Evolutionary conservation across 2,888 invertebrate species (phyloP).

Genomic region (Drosophila mayaguana): DNA sequence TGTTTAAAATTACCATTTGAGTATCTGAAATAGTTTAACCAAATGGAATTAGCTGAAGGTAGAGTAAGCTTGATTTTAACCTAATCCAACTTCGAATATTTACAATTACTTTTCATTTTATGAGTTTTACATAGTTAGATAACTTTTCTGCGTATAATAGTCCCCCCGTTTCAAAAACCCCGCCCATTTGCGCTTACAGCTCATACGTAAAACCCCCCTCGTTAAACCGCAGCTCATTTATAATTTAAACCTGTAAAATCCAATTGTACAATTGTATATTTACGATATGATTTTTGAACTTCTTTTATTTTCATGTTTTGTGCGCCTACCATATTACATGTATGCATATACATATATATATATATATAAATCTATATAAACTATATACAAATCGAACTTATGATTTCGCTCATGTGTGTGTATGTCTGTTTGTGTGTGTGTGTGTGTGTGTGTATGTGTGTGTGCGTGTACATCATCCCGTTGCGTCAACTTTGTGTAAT

Average conservation of each 20-base stretch:
- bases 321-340: conserved; percentile 66
- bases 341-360: conserved; percentile 13
- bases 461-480: conserved; percentile 56
- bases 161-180: not conserved
- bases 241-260: conserved; percentile 43
- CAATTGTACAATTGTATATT: conserved; percentile 44
- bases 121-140: conserved; percentile 8
- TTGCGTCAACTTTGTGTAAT: conserved; percentile 55
- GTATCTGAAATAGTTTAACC: not conserved
- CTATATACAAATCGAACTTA: conserved; percentile 51
- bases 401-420: conserved; percentile 60
- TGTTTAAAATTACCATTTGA: not conserved
- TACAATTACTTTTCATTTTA: not conserved
- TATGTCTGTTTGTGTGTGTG: conserved; percentile 33
- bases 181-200: conserved; percentile 21
- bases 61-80: not conserved
- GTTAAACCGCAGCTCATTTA: conserved; percentile 23
- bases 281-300: conserved; percentile 55
- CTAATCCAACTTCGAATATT: not conserved
- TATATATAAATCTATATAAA: conserved; percentile 36
- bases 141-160: conserved; percentile 16
- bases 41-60: not conserved
- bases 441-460: conserved; percentile 34
- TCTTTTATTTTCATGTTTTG: conserved; percentile 73
- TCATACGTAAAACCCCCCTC: conserved; percentile 21